Base-by-base conservation (phyloP, 2,113 vertebrate genomes). In the Gobio gobio region DNA sequence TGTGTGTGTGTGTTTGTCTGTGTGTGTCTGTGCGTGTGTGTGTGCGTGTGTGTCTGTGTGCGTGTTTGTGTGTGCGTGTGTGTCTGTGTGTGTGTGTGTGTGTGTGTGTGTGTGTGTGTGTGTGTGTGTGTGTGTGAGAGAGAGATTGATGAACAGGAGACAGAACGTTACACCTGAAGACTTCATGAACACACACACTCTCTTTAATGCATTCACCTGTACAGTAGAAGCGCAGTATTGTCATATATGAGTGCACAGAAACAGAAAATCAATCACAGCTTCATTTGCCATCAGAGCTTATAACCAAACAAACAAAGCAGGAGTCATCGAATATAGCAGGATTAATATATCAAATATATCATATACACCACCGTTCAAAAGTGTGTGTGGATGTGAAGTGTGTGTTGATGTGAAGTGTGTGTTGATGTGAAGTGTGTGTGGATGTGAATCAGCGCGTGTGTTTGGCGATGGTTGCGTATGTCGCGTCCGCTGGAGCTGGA, bases 51-150 rank as follows among this genome's bases (percentile, higher is more conserved):
- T 18, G 2, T 54, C 4, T 18, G 51, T 18, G 14, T 18, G 51
- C 18, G 51, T 16, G 4, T 51, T 13, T 4, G 86, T 87, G 29
- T 33, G 29, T 33, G 29, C 2, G 49, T 16, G 49, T 16, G 51
- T 6, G 16, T 54, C 16, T 6, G 16, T 56, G 18, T 3, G 56
- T 59, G 36, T 36, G 18, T 68, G 61, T 58, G 20, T 78, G 61
- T 78, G 22, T 85, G 77, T 73, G 51, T 74, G 36, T 47, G 76
- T 85, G 64, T 68, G 14, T 86, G 2, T 33, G 2, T 33, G 33
- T 36, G 66, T 40, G 8, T 33, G 26, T 29, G 29, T 29, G 18
- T 33, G 16, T 66, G 18, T 0, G 36, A 1, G 20, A 9, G 22
- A 0, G 18, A 40, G 22, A 29, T 29, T 29, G 29, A 29, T 29